phyloP scores from a whole-genome alignment of 2,113 vertebrate species.

The Danionella cerebrum region DNA sequence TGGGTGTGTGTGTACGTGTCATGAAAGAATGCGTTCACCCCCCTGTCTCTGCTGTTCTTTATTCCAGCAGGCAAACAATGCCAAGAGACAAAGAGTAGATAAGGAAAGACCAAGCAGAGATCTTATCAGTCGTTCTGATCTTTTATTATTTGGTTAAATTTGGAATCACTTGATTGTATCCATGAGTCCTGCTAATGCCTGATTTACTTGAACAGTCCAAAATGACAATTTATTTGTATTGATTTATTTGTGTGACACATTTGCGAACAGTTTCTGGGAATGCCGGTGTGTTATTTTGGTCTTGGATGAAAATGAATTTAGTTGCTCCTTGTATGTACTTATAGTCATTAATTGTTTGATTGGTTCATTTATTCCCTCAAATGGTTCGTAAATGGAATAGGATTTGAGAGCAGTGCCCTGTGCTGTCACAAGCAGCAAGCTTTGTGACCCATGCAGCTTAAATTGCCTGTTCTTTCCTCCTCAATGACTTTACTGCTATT shows the following conservation, averaged over 20 bases:
- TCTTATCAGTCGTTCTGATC: background rate
- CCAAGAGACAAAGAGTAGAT: slow-evolving; percentile 6
- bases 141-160: background rate
- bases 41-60: background rate
- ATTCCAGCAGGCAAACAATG: slow-evolving; percentile 1
- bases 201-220: background rate
- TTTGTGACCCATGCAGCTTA: background rate
- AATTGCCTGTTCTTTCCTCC: background rate
- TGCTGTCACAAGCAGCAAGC: background rate
- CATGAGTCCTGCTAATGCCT: background rate
- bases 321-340: too few species aligned
- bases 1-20: background rate
- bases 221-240: too few species aligned
- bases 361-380: too few species aligned
- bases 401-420: background rate
- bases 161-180: background rate
- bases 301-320: too few species aligned
- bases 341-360: too few species aligned
- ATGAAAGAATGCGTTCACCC: background rate
- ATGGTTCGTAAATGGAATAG: too few species aligned
- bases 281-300: too few species aligned
- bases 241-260: background rate
- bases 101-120: background rate
- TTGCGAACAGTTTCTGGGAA: too few species aligned
- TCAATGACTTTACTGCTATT: background rate